phyloP scores from a whole-genome alignment of 2,113 vertebrate species.

The Mastomys natalensis region DNA sequence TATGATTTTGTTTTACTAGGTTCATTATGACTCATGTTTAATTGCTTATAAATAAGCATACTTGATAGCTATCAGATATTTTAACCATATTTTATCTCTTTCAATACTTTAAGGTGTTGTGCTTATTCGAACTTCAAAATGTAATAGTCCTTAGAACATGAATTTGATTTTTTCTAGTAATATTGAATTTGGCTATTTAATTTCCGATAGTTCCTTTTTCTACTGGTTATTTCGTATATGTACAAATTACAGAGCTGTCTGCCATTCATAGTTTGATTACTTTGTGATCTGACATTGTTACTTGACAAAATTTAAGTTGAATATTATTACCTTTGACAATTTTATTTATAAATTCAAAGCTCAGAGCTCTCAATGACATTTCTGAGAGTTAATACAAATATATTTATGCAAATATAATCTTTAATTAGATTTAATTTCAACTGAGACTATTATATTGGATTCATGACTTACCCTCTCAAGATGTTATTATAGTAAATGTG shows the following conservation, averaged over 20 bases:
- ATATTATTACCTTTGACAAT: constrained; percentile 31
- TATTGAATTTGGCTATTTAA: not conserved
- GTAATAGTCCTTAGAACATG: not conserved
- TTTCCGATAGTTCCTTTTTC: not conserved
- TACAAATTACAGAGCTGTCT: not conserved
- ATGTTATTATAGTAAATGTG: not conserved
- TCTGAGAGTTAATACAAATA: constrained; percentile 29
- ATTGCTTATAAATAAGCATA: not conserved
- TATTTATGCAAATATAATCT: constrained; percentile 24
- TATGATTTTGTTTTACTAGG: not conserved
- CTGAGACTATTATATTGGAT: constrained; percentile 16
- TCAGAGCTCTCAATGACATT: not conserved
- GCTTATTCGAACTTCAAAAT: not conserved
- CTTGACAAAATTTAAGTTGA: not conserved
- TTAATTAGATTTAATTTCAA: constrained; percentile 37
- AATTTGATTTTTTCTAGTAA: not conserved
- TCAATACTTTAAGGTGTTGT: not conserved
- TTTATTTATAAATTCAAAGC: constrained; percentile 43
- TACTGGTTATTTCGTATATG: not conserved
- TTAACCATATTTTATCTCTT: not conserved
- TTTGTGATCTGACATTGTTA: constrained; percentile 15
- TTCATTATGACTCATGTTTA: not conserved
- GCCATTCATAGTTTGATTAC: not conserved
- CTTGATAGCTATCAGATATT: not conserved
- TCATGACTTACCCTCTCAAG: not conserved